Evolutionary conservation across 2,113 vertebrate species (phyloP).

Genomic region (Salminus brasiliensis): DNA sequence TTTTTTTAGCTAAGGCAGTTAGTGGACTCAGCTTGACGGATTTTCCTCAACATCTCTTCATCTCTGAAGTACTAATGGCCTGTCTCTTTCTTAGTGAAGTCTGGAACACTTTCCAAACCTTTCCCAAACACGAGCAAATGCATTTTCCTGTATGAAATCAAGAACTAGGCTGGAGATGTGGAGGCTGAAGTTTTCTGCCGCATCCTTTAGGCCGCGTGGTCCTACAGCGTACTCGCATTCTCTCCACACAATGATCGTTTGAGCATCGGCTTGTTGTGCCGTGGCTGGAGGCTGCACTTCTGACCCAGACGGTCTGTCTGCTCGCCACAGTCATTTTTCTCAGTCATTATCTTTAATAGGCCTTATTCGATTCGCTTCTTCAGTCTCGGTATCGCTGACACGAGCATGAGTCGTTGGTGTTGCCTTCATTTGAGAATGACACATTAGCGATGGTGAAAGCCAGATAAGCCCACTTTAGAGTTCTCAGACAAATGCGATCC

Average conservation of each 20-base stretch:
- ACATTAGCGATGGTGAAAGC: background rate
- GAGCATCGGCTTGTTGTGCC: background rate
- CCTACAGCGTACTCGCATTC: background rate
- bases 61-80: conserved; percentile 27
- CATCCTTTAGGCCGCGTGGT: background rate
- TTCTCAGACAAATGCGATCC: conserved; percentile 32
- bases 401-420: background rate
- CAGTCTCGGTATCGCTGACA: background rate
- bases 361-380: background rate
- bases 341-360: background rate
- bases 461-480: conserved; percentile 34
- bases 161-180: background rate
- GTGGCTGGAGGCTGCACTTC: background rate
- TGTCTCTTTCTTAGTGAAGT: conserved; percentile 11
- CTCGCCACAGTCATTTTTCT: background rate
- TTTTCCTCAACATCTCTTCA: background rate
- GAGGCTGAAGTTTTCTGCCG: background rate
- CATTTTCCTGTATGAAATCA: background rate
- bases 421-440: background rate
- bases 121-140: background rate
- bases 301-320: background rate
- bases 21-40: background rate
- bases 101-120: background rate
- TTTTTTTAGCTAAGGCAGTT: background rate
- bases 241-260: background rate